Evolutionary conservation across 2,888 invertebrate genomes (phyloP).

Genomic region (Drosophila austrosaltans): DNA sequence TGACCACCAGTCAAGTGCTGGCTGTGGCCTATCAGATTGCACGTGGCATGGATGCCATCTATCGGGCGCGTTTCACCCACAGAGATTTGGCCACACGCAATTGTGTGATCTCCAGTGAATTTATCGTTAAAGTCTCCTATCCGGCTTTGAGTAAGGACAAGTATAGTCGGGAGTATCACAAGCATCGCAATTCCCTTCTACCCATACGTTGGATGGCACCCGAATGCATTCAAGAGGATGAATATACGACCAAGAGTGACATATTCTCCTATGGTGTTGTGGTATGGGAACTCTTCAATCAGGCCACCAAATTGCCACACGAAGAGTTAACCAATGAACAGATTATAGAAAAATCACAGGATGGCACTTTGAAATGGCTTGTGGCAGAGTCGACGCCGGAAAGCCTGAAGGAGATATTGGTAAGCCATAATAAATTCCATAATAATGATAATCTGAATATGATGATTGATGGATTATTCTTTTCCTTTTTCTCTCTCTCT

Average conservation of each 20-base stretch:
- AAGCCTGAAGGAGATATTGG: constrained; percentile 86
- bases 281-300: constrained; percentile 94
- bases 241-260: constrained; percentile 96
- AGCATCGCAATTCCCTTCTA: constrained; percentile 91
- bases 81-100: constrained; percentile 96
- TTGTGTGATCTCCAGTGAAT: constrained; percentile 92
- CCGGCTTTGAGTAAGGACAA: constrained; percentile 92
- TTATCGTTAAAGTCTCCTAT: constrained; percentile 91
- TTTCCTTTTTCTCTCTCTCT: background rate
- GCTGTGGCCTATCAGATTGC: constrained; percentile 91
- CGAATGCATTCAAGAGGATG: constrained; percentile 95
- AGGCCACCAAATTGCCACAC: constrained; percentile 91
- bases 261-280: constrained; percentile 95
- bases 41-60: constrained; percentile 91
- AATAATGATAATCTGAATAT: background rate
- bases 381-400: constrained; percentile 87
- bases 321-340: constrained; percentile 83
- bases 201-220: constrained; percentile 95
- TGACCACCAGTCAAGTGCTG: constrained; percentile 88
- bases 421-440: constrained; percentile 57
- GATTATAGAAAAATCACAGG: constrained; percentile 77
- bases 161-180: constrained; percentile 95
- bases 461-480: constrained; percentile 26
- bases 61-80: constrained; percentile 91
- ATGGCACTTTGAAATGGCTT: constrained; percentile 88